phyloP scores from a whole-genome alignment of 2,888 invertebrate species.

The Pyrgus malvae region DNA sequence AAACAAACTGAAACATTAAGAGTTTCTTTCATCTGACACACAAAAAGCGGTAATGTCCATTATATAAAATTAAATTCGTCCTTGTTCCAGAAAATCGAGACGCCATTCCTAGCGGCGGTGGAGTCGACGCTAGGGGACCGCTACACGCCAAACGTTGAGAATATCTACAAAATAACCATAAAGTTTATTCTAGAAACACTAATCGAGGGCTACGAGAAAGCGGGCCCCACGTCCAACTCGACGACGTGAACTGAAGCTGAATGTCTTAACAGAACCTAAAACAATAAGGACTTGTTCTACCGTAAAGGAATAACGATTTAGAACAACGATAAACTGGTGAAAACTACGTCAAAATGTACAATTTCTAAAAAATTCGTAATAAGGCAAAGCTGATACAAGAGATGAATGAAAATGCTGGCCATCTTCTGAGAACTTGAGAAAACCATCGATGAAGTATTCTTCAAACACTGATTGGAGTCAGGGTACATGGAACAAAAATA shows the following conservation, averaged over 20 bases:
- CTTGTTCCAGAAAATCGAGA: slow-evolving; percentile 91
- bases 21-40: too few relatives aligned
- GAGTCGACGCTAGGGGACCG: slow-evolving; percentile 92
- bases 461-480: too few relatives aligned
- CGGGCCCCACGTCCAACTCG: slow-evolving; percentile 48
- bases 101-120: slow-evolving; percentile 93
- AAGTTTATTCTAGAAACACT: slow-evolving; percentile 94
- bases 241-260: slow-evolving; percentile 26
- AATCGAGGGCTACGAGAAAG: slow-evolving; percentile 87
- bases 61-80: not conserved
- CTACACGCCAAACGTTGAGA: slow-evolving; percentile 94
- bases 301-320: slow-evolving; percentile 1
- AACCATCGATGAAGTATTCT: too few relatives aligned
- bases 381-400: too few relatives aligned
- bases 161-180: slow-evolving; percentile 94
- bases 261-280: not conserved
- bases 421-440: too few relatives aligned
- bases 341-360: not conserved
- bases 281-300: not conserved
- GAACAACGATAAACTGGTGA: not conserved
- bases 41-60: too few relatives aligned
- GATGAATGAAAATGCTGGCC: too few relatives aligned
- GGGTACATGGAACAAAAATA: too few relatives aligned
- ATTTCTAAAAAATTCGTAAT: too few relatives aligned
- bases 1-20: too few relatives aligned